Conservation (phyloP, 2,888 invertebrate species). For the Isotomurus palustris region DNA sequence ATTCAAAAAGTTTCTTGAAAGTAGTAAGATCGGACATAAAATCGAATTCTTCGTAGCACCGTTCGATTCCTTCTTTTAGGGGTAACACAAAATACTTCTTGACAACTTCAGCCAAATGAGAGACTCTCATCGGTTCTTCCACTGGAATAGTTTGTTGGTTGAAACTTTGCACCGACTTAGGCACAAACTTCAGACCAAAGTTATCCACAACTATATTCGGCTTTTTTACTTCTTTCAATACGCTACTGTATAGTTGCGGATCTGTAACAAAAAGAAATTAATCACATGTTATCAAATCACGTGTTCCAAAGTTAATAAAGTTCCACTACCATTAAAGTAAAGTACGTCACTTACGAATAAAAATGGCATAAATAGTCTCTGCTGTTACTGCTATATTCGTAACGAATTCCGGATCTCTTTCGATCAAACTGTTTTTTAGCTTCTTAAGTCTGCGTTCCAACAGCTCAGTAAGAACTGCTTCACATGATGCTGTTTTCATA, state of each 20-base stretch:
- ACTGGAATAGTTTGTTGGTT: slow-evolving; percentile 27
- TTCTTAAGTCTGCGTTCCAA: slow-evolving; percentile 27
- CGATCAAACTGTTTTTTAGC: slow-evolving; percentile 11
- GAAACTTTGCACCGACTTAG: slow-evolving; percentile 32
- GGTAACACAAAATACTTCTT: slow-evolving; percentile 30
- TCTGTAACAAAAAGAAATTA: slow-evolving; percentile 19
- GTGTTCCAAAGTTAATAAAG: too few species aligned
- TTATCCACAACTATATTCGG: slow-evolving; percentile 22
- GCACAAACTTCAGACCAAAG: slow-evolving; percentile 31
- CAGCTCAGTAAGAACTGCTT: slow-evolving; percentile 24
- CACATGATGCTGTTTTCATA: slow-evolving; percentile 16
- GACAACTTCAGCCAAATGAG: slow-evolving; percentile 21
- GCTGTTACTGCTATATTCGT: slow-evolving; percentile 25
- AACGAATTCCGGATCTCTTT: slow-evolving; percentile 18
- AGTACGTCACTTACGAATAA: slow-evolving; percentile 41
- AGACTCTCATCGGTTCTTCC: slow-evolving; percentile 35
- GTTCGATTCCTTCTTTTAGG: slow-evolving; percentile 23
- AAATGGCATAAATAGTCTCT: slow-evolving; percentile 32
- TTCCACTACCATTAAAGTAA: too few species aligned
- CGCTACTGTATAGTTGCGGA: slow-evolving; percentile 37
- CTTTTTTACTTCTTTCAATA: slow-evolving; percentile 34
- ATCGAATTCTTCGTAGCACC: slow-evolving; percentile 12
- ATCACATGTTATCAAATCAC: not conserved
- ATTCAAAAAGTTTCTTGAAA: slow-evolving; percentile 32
- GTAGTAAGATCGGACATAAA: slow-evolving; percentile 25